These are phyloP conservation scores for Elaeidobius kamerunicus DNA, from an alignment of 2,888 invertebrate species.

Conservation along the genomic window DNA sequence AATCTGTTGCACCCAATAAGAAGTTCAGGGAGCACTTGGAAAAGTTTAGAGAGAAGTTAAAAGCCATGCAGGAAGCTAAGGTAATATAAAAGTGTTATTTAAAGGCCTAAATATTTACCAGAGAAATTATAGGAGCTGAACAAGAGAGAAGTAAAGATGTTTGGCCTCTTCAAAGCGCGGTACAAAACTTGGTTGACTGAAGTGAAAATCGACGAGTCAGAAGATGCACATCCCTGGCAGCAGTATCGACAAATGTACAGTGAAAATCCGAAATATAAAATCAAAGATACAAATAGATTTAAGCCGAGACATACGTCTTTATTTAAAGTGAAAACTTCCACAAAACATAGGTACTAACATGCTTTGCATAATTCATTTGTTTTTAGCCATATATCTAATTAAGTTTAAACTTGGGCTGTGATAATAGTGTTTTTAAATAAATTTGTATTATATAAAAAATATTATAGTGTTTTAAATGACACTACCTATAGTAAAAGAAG, in stretches of 20 bases:
- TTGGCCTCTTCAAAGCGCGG: constrained; percentile 50
- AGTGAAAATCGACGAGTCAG: constrained; percentile 51
- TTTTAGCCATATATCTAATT: too few species aligned
- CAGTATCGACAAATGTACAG: constrained; percentile 53
- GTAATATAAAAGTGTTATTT: too few species aligned
- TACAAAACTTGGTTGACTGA: constrained; percentile 52
- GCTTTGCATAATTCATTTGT: too few species aligned
- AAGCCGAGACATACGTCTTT: constrained; percentile 43
- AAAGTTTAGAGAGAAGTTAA: constrained; percentile 58
- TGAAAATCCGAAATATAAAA: constrained; percentile 38
- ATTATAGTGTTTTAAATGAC: too few species aligned
- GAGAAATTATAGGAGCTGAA: constrained; percentile 35
- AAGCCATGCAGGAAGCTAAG: constrained; percentile 52
- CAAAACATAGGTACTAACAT: constrained; percentile 31
- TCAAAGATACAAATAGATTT: constrained; percentile 43
- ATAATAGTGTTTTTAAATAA: too few species aligned
- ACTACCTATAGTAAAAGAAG: too few species aligned
- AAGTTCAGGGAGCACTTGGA: constrained; percentile 62
- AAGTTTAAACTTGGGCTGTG: too few species aligned
- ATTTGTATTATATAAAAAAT: too few species aligned
- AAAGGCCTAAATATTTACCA: too few species aligned
- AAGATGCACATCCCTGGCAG: constrained; percentile 61
- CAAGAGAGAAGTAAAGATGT: constrained; percentile 43
- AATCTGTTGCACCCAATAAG: constrained; percentile 61
- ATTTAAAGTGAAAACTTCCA: constrained; percentile 44